Percentiles rank a stretch among this genome's conserved stretches.
Conservation (phyloP, 2,797 vertebrate genomes). For the Lacerta viridis region DNA sequence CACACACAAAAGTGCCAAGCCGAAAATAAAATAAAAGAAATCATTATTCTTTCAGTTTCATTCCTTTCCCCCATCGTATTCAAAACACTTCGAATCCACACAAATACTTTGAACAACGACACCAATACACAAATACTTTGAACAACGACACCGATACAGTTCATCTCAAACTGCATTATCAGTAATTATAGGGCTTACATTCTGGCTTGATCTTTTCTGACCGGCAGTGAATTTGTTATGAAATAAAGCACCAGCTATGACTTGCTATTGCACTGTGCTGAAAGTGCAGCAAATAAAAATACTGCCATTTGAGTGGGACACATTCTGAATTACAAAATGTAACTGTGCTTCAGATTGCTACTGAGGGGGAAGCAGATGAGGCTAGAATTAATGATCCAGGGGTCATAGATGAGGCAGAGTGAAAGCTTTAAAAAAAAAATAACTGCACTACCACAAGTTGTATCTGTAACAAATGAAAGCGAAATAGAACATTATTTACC, state of each 20-base stretch:
- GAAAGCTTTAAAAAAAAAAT: constrained; percentile 8
- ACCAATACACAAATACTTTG: neutral
- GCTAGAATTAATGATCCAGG: constrained; percentile 23
- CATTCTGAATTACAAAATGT: constrained; percentile 41
- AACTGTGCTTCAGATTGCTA: neutral
- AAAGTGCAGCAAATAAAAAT: neutral
- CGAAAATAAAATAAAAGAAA: neutral
- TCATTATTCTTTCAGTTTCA: neutral
- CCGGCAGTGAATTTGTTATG: constrained; percentile 29
- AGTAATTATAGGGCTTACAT: constrained; percentile 36
- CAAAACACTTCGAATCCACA: neutral
- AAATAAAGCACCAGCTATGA: constrained; percentile 32
- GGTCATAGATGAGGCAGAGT: neutral
- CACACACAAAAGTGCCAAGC: neutral
- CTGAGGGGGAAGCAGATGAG: neutral
- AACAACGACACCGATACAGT: neutral
- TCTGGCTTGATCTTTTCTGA: constrained; percentile 44
- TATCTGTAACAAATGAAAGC: constrained; percentile 8
- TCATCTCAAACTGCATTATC: constrained; percentile 37
- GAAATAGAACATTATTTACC: constrained; percentile 33
- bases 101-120: neutral
- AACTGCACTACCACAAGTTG: neutral
- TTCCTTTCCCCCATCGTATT: neutral
- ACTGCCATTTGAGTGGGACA: neutral
- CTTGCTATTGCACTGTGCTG: neutral